Conservation (phyloP, 1,140 invertebrate species). For the Carposina sasakii region DNA sequence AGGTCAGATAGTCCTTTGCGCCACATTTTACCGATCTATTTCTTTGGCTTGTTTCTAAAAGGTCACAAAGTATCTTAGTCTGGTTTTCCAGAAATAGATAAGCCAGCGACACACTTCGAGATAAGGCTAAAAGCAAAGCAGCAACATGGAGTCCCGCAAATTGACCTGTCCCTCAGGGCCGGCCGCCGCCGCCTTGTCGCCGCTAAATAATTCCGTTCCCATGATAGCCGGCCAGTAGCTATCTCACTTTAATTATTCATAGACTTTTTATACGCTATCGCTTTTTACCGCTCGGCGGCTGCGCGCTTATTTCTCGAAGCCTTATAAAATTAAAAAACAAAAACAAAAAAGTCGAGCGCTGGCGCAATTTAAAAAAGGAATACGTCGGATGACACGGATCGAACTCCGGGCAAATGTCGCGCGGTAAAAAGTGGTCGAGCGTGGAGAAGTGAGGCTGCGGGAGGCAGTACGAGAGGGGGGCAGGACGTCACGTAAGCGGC, state of each 20-base stretch:
- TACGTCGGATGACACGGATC: constrained; percentile 70
- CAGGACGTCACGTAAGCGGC: constrained; percentile 70
- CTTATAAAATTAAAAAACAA: constrained; percentile 70
- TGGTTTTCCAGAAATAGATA: too few species aligned
- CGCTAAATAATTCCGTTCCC: constrained; percentile 65
- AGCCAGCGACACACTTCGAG: constrained; percentile 12
- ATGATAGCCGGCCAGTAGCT: constrained; percentile 62
- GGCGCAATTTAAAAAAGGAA: constrained; percentile 68
- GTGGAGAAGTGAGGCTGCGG: constrained; percentile 29
- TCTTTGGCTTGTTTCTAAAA: constrained; percentile 19
- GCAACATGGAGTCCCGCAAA: constrained; percentile 59
- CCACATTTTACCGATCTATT: constrained; percentile 33
- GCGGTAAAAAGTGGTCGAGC: constrained; percentile 68
- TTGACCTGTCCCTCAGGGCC: constrained; percentile 65
- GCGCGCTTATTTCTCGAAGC: constrained; percentile 47
- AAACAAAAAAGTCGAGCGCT: constrained; percentile 63
- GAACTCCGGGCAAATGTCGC: constrained; percentile 72
- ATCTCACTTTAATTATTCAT: constrained; percentile 72
- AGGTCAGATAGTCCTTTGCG: constrained; percentile 35
- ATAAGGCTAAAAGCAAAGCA: constrained; percentile 41
- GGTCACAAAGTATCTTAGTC: too few species aligned
- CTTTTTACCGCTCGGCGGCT: constrained; percentile 64
- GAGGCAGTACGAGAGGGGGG: constrained; percentile 17
- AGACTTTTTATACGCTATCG: constrained; percentile 62
- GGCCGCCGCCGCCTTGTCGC: constrained; percentile 58